Evolutionary conservation across 2,888 invertebrate genomes (phyloP), one percentile per base, ranked within the genome.

Genomic region (Nemurella pictetii): DNA sequence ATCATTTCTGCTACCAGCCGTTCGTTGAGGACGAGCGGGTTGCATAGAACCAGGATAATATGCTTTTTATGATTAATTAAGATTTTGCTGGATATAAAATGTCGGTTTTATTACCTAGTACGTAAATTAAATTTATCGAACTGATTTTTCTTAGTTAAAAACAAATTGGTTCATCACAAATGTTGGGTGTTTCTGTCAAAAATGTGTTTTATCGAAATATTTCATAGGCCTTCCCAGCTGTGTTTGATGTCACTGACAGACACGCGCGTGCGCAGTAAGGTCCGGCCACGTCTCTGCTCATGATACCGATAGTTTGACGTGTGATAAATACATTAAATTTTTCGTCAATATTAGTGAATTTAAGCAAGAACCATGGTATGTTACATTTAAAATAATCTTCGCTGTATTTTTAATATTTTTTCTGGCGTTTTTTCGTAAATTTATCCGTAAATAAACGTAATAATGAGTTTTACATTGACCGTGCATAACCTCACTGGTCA

Each of bases 261-360:
- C 55, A 55, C 30, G 78, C 78, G 78, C 78, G 20, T 78, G 78
- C 78, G 78, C 78, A 20, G 78, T 78, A 20, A 29, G 20, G 30
- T 1, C 30, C 78, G 78, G 78, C 78, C 78, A 78, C 78, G 78
- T 78, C 78, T 29, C 7, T 78, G 30, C 30, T 78, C 30, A 78
- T 78, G 78, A 78, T 78, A 78, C 30, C 20, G 29, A 78, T 78
- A 30, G 78, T 30, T 30, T 78, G 78, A 78, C 78, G 78, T 78
- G 55, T 55, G 55, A 55, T 12, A 78, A 78, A 27, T 30, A 29
- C 27, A 30, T 29, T 30, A 29, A 4, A 78, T 78, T 78, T 78
- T 78, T 27, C 29, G 27, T 30, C 78, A 20, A 27, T 20, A 30
- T 78, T 78, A 7, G 78, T 29, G n/a, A 27, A 5, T 78, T 30